A percentile compares a stretch with the other conserved stretches of the same genome.
Evolutionary conservation across 2,113 vertebrate species (phyloP).

Genomic region (Microcebus jonahi): DNA sequence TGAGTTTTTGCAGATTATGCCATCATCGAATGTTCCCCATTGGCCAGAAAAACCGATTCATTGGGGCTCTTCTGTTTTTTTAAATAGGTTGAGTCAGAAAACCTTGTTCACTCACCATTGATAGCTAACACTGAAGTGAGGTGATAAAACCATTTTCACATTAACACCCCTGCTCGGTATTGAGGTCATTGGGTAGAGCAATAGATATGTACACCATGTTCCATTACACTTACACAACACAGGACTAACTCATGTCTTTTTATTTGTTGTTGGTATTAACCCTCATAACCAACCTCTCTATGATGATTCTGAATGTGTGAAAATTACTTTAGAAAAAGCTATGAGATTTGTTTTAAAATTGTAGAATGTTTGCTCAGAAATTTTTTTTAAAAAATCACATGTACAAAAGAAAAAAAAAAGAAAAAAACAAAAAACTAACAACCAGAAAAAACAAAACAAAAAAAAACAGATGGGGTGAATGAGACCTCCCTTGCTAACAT

Average conservation of each 20-base stretch:
- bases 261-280: not conserved
- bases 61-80: not conserved
- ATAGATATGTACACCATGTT: not conserved
- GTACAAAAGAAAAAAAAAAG: not conserved
- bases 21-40: not conserved
- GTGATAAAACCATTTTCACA: constrained; percentile 67
- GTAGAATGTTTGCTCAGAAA: not conserved
- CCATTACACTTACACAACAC: not conserved
- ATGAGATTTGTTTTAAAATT: not conserved
- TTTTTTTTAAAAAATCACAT: not conserved
- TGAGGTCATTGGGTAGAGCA: constrained; percentile 28
- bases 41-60: not conserved
- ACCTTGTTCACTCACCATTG: not conserved
- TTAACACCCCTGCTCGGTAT: constrained; percentile 20
- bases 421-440: not conserved
- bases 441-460: not conserved
- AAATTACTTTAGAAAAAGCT: not conserved
- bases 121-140: constrained; percentile 21
- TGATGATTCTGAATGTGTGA: not conserved
- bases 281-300: not conserved
- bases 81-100: constrained; percentile 26
- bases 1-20: not conserved
- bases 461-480: not conserved
- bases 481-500: constrained; percentile 55
- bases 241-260: not conserved